Conservation (phyloP, 2,113 vertebrate species). For the Podarcis cretensis region DNA sequence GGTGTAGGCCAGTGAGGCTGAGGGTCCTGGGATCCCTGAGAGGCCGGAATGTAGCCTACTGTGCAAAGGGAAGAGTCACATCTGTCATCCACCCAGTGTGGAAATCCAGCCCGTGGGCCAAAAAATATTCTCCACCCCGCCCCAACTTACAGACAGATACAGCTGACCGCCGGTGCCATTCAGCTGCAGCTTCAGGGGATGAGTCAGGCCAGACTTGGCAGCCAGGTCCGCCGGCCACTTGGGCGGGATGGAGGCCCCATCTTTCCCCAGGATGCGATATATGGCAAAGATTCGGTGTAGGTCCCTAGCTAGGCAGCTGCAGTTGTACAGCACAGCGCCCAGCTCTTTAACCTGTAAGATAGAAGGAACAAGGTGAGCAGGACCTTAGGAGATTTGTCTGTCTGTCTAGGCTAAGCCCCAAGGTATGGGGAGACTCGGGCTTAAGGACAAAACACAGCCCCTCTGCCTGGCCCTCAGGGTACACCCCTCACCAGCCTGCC, state of each 20-base stretch:
- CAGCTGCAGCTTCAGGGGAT: constrained; percentile 75
- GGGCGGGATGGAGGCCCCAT: constrained; percentile 66
- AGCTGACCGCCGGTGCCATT: constrained; percentile 78
- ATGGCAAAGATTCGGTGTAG: constrained; percentile 75
- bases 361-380: neutral
- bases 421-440: too few relatives aligned
- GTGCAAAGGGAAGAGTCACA: too few relatives aligned
- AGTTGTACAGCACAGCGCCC: constrained; percentile 77
- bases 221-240: constrained; percentile 77
- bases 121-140: too few relatives aligned
- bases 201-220: constrained; percentile 74
- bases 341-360: constrained; percentile 81
- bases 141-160: constrained; percentile 80
- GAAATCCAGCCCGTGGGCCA: too few relatives aligned
- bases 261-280: constrained; percentile 74
- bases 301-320: constrained; percentile 81
- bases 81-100: too few relatives aligned
- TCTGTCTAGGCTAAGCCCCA: too few relatives aligned
- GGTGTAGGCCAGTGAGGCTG: too few relatives aligned
- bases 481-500: too few relatives aligned
- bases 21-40: too few relatives aligned
- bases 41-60: too few relatives aligned
- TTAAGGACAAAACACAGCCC: too few relatives aligned
- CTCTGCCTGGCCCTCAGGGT: too few relatives aligned
- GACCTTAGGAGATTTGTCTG: neutral